Conservation (phyloP, 23 tunicate species). For the Botrylloides violaceus region DNA sequence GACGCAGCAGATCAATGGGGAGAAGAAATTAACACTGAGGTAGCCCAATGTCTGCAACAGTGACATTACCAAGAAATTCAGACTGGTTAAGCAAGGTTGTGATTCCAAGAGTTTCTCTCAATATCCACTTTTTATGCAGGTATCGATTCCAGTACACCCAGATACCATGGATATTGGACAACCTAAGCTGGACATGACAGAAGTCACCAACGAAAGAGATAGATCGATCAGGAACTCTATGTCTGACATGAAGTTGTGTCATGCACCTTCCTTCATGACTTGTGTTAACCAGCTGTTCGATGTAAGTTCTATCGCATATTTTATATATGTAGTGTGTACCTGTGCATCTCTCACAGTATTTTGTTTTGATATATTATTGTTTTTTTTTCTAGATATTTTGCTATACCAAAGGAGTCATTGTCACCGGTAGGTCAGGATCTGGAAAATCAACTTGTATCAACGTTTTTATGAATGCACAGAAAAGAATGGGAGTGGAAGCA, state of each 20-base stretch:
- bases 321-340: not conserved
- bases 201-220: constrained; percentile 40
- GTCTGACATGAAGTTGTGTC: constrained; percentile 36
- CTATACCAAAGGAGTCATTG: constrained; percentile 24
- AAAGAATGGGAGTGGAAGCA: constrained; percentile 45
- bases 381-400: not conserved
- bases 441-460: constrained; percentile 68
- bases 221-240: constrained; percentile 50
- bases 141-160: constrained; percentile 35
- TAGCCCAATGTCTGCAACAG: not conserved
- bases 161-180: constrained; percentile 16
- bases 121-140: constrained; percentile 10
- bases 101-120: not conserved
- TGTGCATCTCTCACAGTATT: not conserved
- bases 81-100: not conserved
- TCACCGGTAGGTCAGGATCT: constrained; percentile 52
- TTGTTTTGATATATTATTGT: not conserved
- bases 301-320: constrained; percentile 13
- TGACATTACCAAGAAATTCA: not conserved
- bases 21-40: constrained; percentile 16
- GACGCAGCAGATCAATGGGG: constrained; percentile 29
- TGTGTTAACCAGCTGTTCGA: constrained; percentile 45
- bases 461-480: constrained; percentile 54
- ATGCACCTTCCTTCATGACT: constrained; percentile 39
- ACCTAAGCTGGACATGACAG: constrained; percentile 45